Percentiles rank a stretch among this genome's conserved stretches.
Evolutionary conservation across 1,140 invertebrate genomes (phyloP).

Genomic region (Leptinotarsa defecta): DNA sequence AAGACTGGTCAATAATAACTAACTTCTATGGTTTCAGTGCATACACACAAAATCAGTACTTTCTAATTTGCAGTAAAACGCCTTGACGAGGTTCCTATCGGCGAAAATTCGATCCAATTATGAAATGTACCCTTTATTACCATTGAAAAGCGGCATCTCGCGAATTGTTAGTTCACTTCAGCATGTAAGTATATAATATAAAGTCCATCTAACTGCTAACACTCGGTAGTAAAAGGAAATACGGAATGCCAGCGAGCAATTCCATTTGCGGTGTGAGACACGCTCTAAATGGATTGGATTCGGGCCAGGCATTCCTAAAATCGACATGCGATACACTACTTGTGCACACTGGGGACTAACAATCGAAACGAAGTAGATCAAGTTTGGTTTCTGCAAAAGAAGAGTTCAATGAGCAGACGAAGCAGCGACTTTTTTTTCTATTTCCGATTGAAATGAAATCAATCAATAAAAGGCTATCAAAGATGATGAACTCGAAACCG

Average conservation of each 20-base stretch:
- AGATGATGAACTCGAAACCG: no score
- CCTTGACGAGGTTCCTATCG: neutral
- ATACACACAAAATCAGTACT: neutral
- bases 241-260: neutral
- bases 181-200: constrained; percentile 1
- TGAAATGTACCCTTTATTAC: neutral
- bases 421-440: no score
- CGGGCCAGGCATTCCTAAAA: neutral
- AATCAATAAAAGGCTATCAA: no score
- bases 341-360: neutral
- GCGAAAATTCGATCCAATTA: neutral
- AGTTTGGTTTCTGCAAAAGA: neutral
- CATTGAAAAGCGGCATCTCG: neutral
- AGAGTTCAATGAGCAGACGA: neutral
- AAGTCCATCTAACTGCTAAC: neutral
- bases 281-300: constrained; percentile 8
- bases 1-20: no score
- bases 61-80: neutral
- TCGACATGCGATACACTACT: constrained; percentile 5
- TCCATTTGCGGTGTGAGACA: constrained; percentile 3
- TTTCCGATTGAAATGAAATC: no score
- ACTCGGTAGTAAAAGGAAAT: constrained; percentile 6
- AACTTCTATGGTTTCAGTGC: no score
- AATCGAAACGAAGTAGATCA: constrained; percentile 1
- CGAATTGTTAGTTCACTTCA: neutral